Evolutionary conservation across 2,888 invertebrate genomes (phyloP), one percentile per base, ranked within the genome.

Genomic region (Oxycera nigricornis): DNA sequence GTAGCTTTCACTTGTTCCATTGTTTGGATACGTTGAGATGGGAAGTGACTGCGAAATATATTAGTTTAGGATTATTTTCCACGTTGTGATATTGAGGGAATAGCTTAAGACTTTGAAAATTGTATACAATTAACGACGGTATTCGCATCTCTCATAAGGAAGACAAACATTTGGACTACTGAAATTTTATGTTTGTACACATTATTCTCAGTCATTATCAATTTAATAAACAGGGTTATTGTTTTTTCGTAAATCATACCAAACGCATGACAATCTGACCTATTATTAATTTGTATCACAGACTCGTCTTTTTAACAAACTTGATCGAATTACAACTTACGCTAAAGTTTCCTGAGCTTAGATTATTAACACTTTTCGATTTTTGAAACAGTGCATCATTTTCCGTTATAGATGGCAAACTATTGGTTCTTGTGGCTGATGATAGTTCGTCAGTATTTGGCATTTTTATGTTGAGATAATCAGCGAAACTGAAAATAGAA

Each of bases 391-490:
- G 52, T 17, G 52, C 20, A 17, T 55, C 70, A 20, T 55, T 52
- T 31, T 70, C 70, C 2, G 11, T 11, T 20, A 70, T 70, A 28
- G 70, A 70, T 55, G 70, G 55, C 55, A 70, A 24, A 67, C 67
- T 67, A 26, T 9, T 67, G 2, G 67, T 67, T 67, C 67, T 20
- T 2, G 67, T 46, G 9, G 41, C 39, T 39, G 41, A 26, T 11
- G 67, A 67, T n/a, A 67, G 7, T 46, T 67, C 70, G 6, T 26
- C 70, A 30, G 41, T 70, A 55, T 70, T 70, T 55, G 70, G 52
- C 35, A 52, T 52, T 70, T 70, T 70, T 6, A 70, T 52, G 31
- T 70, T 70, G 22, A 70, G 52, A 30, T 55, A 70, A 4, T 52
- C 52, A 31, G 70, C 52, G n/a, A 70, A 70, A n/a, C 70, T 70